Evolutionary conservation across 2,888 invertebrate genomes (phyloP).

Genomic region (Drosophila mimica): DNA sequence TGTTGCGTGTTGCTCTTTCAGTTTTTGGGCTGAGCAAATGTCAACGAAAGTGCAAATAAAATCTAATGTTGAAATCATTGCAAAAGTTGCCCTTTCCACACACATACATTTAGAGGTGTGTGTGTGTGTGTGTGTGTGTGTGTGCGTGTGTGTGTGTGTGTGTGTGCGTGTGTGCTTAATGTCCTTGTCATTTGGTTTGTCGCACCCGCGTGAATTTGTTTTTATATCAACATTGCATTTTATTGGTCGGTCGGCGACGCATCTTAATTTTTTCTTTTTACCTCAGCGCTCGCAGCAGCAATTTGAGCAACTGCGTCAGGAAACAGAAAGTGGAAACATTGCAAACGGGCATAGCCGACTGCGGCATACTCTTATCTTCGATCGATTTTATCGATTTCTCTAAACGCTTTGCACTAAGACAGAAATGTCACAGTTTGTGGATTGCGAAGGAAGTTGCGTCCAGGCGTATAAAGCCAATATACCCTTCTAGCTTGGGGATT

Average conservation of each 20-base stretch:
- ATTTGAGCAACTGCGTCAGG: conserved; percentile 10
- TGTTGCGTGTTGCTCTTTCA: conserved; percentile 44
- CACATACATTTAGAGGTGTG: conserved; percentile 10
- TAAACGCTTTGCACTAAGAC: too few species aligned
- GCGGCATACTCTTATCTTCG: not conserved
- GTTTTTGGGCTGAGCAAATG: conserved; percentile 70
- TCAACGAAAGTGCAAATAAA: conserved; percentile 81
- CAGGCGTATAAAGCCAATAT: not conserved
- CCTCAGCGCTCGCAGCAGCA: conserved; percentile 16
- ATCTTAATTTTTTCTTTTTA: conserved; percentile 13
- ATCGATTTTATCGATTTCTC: not conserved
- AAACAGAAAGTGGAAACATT: not conserved
- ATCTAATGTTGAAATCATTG: conserved; percentile 82
- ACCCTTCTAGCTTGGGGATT: not conserved
- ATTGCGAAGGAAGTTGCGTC: not conserved
- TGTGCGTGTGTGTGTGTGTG: conserved; percentile 15
- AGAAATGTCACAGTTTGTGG: too few species aligned
- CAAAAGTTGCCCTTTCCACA: conserved; percentile 63
- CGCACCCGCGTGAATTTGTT: conserved; percentile 79
- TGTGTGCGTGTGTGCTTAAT: conserved; percentile 45
- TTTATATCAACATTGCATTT: conserved; percentile 80
- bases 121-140: conserved; percentile 1
- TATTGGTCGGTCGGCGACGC: conserved; percentile 64
- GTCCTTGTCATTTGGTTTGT: conserved; percentile 78
- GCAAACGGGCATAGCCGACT: not conserved